phyloP scores from a whole-genome alignment of 2,888 invertebrate genomes.

The Eupelmus urozonus region DNA sequence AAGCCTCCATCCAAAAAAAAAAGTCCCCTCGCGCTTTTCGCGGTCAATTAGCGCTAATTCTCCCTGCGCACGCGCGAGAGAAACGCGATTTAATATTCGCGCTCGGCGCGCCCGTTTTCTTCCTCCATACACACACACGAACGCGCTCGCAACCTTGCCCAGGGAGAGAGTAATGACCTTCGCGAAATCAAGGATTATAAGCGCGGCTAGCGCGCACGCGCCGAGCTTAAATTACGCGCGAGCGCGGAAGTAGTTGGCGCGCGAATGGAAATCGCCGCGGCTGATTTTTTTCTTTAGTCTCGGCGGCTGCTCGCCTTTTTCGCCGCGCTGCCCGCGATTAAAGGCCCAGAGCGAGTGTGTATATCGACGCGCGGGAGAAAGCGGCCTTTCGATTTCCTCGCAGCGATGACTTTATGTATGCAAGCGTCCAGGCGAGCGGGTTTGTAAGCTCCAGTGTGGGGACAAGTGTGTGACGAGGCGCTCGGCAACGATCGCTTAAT shows the following conservation, averaged over 20 bases:
- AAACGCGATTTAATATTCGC: slow-evolving; percentile 45
- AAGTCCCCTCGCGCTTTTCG: slow-evolving; percentile 10
- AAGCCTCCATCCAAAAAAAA: neutral
- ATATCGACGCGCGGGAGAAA: slow-evolving; percentile 55
- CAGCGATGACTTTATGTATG: slow-evolving; percentile 28
- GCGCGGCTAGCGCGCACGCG: slow-evolving; percentile 17
- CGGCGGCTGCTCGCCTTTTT: neutral
- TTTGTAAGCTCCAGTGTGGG: neutral
- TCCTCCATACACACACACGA: neutral
- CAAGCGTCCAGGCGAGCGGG: neutral
- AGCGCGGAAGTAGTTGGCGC: slow-evolving; percentile 41
- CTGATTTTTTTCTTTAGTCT: neutral
- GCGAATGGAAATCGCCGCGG: slow-evolving; percentile 51
- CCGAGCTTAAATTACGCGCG: slow-evolving; percentile 42
- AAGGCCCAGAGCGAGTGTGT: neutral
- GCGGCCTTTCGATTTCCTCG: slow-evolving; percentile 52
- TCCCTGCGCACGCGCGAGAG: neutral
- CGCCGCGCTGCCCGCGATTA: neutral
- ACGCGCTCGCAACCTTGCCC: slow-evolving; percentile 55
- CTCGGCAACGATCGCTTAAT: slow-evolving; percentile 27
- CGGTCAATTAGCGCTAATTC: slow-evolving; percentile 43
- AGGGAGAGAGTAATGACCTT: slow-evolving; percentile 62
- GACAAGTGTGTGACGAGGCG: neutral
- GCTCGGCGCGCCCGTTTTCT: slow-evolving; percentile 42
- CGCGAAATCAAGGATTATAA: slow-evolving; percentile 59